Evolutionary conservation across 2,888 invertebrate species (phyloP).

Genomic region (Dicyrtomina minuta): DNA sequence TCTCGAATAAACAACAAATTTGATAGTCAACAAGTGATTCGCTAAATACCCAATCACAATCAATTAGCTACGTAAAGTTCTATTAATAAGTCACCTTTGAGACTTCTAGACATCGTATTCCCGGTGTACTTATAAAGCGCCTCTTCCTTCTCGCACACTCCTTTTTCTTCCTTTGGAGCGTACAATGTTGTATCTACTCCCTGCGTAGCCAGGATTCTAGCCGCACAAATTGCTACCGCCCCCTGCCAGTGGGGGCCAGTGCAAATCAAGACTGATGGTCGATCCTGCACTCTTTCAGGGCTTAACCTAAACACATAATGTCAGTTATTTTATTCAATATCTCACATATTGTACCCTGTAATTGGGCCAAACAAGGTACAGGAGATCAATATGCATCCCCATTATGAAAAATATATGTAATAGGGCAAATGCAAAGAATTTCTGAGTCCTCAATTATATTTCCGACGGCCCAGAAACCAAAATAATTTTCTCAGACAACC

Average conservation of each 20-base stretch:
- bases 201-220: constrained; percentile 44
- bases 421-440: too few species aligned
- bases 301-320: constrained; percentile 38
- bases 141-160: constrained; percentile 42
- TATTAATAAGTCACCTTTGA: constrained; percentile 42
- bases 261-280: constrained; percentile 45
- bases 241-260: constrained; percentile 50
- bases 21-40: too few species aligned
- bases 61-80: too few species aligned
- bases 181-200: constrained; percentile 45
- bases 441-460: too few species aligned
- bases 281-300: constrained; percentile 49
- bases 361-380: neutral
- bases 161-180: constrained; percentile 44
- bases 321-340: neutral
- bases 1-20: too few species aligned
- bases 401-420: too few species aligned
- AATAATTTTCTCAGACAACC: too few species aligned
- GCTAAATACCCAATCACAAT: too few species aligned
- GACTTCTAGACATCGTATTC: constrained; percentile 36
- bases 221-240: constrained; percentile 48
- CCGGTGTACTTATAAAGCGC: constrained; percentile 37
- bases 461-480: too few species aligned
- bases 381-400: too few species aligned
- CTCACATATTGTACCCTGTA: neutral